Base-by-base conservation (phyloP, 1,140 invertebrate species). In the Apis cerana region DNA sequence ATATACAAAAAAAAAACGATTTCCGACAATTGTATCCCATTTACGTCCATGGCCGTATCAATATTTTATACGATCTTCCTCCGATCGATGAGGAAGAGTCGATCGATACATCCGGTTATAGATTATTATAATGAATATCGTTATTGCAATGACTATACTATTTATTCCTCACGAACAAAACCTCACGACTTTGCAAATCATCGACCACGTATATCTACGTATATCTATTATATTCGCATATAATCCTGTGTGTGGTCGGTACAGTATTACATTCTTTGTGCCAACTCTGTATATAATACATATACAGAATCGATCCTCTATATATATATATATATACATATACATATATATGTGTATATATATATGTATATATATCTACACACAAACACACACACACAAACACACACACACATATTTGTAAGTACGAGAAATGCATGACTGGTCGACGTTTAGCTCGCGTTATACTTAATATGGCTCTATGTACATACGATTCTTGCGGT, bases 251-350 rank as follows among this genome's bases (percentile, higher is more conserved):
- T 27, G 23, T 77, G 58, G 17, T 54, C 59, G 33, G 43, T 71
- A 62, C 59, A 70, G 54, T 61, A 50, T n/a, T 67, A 65, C 65
- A 58, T 70, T 62, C 64, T 90, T 88, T 85, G 86, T 87, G 85
- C 83, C 80, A 85, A 89, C 74, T 87, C 82, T 88, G 85, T 89
- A 87, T 89, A 87, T 74, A 69, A 82, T 80, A 83, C 85, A 82
- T 61, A 72, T 61, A 72, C 83, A 82, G 75, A 85, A 84, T 82
- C 79, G 75, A 78, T 82, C 61, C 33, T 62, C 19, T 70, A 83
- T 83, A 75, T 33, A 65, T 17, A n/a, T 56, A 70, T 43, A 76
- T 43, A 17, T 19, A 68, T 33, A 54, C 50, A 7, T 33, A 54
- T 67, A n/a, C n/a, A 2, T 70, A 10, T 48, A 11, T 48, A 54